phyloP scores from a whole-genome alignment of 2,888 invertebrate genomes.

The Hyposoter dolosus region DNA sequence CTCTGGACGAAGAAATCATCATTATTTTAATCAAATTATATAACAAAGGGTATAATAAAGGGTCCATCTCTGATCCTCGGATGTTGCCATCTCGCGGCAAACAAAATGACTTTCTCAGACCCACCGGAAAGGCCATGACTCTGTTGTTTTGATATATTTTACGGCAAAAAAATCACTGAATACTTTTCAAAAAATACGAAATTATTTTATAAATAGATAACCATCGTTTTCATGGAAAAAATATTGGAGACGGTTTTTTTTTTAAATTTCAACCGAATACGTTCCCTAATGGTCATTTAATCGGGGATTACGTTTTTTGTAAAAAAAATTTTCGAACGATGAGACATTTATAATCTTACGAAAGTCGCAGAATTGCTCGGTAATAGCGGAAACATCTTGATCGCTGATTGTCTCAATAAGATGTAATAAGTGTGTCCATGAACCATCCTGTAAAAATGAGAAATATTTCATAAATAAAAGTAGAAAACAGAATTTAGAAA shows the following conservation, averaged over 20 bases:
- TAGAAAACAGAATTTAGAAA: slow-evolving; percentile 50
- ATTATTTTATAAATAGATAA: too few species aligned
- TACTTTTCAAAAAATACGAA: background rate
- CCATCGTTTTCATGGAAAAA: too few species aligned
- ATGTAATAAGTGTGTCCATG: slow-evolving; percentile 81
- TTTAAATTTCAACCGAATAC: background rate
- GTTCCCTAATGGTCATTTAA: background rate
- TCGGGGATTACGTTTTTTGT: background rate
- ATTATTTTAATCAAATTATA: slow-evolving; percentile 18
- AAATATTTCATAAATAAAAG: background rate
- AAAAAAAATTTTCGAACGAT: background rate
- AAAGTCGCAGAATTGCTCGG: slow-evolving; percentile 84
- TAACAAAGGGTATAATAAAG: too few species aligned
- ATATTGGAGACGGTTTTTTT: background rate
- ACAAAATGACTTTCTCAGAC: too few species aligned
- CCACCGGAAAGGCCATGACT: too few species aligned
- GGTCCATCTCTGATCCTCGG: too few species aligned
- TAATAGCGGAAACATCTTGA: slow-evolving; percentile 80
- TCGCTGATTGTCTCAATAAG: slow-evolving; percentile 82
- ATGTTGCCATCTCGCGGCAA: too few species aligned
- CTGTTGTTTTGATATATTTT: too few species aligned
- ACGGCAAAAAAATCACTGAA: background rate
- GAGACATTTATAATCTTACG: slow-evolving; percentile 73
- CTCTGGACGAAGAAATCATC: slow-evolving; percentile 71
- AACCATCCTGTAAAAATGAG: slow-evolving; percentile 74